Conservation (phyloP, 2,797 vertebrate genomes). For the Pristis pectinata region DNA sequence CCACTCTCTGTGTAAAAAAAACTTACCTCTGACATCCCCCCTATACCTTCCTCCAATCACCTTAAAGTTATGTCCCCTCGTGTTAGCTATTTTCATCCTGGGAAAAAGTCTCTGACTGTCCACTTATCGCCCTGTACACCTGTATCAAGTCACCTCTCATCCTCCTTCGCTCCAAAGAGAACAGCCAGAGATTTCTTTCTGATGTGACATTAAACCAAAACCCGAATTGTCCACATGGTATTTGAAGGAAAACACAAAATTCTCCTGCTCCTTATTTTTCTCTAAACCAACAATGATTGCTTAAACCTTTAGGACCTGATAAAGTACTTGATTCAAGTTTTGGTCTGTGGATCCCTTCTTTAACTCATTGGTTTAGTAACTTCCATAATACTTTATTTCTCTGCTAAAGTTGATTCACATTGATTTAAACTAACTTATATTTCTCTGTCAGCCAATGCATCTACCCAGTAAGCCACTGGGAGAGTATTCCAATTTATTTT, state of each 20-base stretch:
- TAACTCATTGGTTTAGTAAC: background rate
- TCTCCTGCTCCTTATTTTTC: background rate
- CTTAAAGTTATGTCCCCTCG: too few species aligned
- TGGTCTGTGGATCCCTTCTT: background rate
- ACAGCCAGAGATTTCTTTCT: too few species aligned
- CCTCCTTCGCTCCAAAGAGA: too few species aligned
- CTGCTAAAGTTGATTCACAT: background rate
- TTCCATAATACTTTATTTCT: background rate
- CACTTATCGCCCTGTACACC: too few species aligned
- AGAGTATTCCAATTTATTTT: background rate
- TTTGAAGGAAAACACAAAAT: background rate
- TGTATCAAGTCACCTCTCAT: too few species aligned
- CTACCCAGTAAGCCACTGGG: background rate
- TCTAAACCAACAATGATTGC: background rate
- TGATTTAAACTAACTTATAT: background rate
- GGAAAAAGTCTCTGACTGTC: too few species aligned
- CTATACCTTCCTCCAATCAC: too few species aligned
- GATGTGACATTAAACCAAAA: background rate
- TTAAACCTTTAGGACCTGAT: background rate
- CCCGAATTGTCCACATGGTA: background rate
- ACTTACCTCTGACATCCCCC: too few species aligned
- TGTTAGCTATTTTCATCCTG: too few species aligned
- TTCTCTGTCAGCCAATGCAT: background rate
- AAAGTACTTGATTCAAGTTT: background rate
- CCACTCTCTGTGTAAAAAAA: too few species aligned